phyloP scores from a whole-genome alignment of 2,888 invertebrate species.

The Resseliella maxima region DNA sequence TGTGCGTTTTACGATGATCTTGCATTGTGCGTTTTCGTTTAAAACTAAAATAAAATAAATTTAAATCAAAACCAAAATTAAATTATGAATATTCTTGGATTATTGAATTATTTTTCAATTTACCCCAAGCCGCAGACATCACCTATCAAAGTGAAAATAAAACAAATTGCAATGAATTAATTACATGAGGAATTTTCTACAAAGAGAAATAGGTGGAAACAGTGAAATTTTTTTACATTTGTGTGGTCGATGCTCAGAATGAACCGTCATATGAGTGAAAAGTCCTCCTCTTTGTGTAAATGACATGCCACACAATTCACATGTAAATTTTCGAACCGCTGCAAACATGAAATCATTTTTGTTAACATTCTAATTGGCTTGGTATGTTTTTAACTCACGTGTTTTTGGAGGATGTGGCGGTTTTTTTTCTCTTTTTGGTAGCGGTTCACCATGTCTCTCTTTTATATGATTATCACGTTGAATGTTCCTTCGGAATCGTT shows the following conservation, averaged over 20 bases:
- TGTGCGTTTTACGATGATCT: constrained; percentile 43
- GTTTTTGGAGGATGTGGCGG: constrained; percentile 21
- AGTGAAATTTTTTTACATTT: too few relatives aligned
- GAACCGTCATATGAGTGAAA: constrained; percentile 5
- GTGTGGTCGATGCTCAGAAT: background rate
- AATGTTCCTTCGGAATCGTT: background rate
- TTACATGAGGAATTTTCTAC: too few relatives aligned
- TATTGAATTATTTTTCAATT: background rate
- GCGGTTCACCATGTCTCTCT: constrained; percentile 42
- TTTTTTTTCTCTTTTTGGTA: constrained; percentile 17
- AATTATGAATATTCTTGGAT: too few relatives aligned
- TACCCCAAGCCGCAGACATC: constrained; percentile 18
- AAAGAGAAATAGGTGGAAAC: too few relatives aligned
- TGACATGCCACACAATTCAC: constrained; percentile 37
- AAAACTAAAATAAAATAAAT: background rate
- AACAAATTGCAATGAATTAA: background rate
- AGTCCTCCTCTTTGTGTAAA: constrained; percentile 12
- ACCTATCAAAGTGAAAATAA: too few relatives aligned
- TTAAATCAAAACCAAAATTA: background rate
- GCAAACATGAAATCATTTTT: background rate
- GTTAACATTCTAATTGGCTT: background rate
- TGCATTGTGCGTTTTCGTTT: constrained; percentile 25
- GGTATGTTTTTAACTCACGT: background rate
- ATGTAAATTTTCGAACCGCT: constrained; percentile 25
- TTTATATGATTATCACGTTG: constrained; percentile 49